These are phyloP conservation scores for Panthera uncia DNA, from an alignment of 2,113 vertebrate species.

Conservation along the genomic window DNA sequence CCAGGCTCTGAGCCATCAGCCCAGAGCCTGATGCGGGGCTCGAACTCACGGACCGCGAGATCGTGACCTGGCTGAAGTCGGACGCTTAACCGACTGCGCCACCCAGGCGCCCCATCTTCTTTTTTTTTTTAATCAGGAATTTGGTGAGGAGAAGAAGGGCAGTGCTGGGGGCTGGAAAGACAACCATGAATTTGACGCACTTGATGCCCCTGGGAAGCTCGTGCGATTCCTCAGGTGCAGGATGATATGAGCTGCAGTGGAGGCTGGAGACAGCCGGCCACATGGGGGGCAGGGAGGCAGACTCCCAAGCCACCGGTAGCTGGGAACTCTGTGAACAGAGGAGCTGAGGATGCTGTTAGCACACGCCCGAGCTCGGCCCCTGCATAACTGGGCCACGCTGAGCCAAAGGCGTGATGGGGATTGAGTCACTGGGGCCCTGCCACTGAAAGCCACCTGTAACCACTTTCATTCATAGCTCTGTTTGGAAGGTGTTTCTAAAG, in stretches of 20 bases:
- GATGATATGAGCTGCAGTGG: rapidly evolving
- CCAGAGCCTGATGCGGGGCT: too few species aligned
- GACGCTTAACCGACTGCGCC: too few species aligned
- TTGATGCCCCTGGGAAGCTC: background rate
- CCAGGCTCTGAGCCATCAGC: too few species aligned
- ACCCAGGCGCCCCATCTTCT: too few species aligned
- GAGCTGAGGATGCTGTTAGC: background rate
- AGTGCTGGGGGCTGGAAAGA: background rate
- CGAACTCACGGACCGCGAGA: too few species aligned
- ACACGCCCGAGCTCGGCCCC: rapidly evolving
- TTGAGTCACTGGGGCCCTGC: background rate
- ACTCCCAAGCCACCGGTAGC: background rate
- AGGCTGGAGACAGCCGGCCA: background rate
- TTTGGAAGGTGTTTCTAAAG: background rate
- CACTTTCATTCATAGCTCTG: background rate
- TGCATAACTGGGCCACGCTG: background rate
- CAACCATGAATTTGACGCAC: background rate
- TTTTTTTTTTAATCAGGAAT: background rate
- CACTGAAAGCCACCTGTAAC: background rate
- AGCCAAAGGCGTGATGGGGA: background rate
- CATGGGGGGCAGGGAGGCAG: background rate
- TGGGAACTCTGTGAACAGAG: background rate
- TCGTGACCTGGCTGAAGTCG: too few species aligned
- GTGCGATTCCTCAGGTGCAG: background rate
- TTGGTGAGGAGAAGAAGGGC: background rate